Conservation (phyloP, 37 sponge, comb jelly and placozoan genomes). For the Geodia barretti region DNA sequence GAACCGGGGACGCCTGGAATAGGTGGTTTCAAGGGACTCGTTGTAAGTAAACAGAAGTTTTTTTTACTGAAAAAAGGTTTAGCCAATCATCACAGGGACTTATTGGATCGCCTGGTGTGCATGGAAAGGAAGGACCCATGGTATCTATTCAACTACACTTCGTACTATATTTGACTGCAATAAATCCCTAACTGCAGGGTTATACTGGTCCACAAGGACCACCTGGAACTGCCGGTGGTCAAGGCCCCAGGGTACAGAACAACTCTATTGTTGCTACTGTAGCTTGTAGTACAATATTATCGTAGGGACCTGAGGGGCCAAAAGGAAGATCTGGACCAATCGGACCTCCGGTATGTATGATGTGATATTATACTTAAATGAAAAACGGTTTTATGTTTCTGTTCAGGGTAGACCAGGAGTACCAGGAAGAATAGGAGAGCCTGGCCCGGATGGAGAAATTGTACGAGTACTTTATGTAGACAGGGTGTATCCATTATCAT, state of each 20-base stretch:
- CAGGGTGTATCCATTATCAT: neutral
- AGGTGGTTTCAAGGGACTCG: neutral
- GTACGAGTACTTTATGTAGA: conserved; percentile 24
- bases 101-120: neutral
- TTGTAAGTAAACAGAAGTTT: too few relatives aligned
- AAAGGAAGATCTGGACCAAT: conserved; percentile 44
- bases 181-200: too few relatives aligned
- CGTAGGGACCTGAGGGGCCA: conserved; percentile 39
- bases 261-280: neutral
- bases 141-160: neutral
- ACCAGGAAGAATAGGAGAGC: conserved; percentile 48
- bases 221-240: conserved; percentile 32
- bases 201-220: conserved; percentile 42
- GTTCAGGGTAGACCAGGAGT: conserved; percentile 46
- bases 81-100: too few relatives aligned
- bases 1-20: conserved; percentile 30
- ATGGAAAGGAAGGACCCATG: neutral
- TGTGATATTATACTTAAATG: too few relatives aligned
- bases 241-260: conserved; percentile 19
- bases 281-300: neutral
- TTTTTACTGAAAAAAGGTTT: too few relatives aligned
- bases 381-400: too few relatives aligned
- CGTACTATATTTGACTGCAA: too few relatives aligned
- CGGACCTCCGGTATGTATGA: conserved; percentile 37
- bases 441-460: conserved; percentile 50